A percentile compares a stretch with the other conserved stretches of the same genome.
Evolutionary conservation across 2,113 vertebrate genomes (phyloP).

Genomic region (Nerophis lumbriciformis): DNA sequence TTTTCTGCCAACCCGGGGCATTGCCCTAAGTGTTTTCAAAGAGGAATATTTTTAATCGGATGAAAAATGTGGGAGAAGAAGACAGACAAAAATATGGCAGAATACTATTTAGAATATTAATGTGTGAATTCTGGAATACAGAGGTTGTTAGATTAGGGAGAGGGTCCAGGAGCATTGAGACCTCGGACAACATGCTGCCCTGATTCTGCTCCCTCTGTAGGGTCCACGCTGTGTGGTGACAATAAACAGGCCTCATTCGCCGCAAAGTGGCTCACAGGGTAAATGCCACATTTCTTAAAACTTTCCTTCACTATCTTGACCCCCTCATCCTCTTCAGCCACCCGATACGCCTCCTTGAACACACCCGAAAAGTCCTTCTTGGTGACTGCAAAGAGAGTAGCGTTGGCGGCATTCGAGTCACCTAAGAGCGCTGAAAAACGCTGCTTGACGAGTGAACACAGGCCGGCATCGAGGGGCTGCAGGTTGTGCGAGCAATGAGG

Average conservation of each 20-base stretch:
- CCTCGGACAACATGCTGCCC: constrained; percentile 22
- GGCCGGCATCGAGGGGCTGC: constrained; percentile 51
- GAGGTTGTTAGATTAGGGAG: constrained; percentile 13
- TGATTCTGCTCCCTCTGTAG: constrained; percentile 18
- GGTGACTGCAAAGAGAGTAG: constrained; percentile 47
- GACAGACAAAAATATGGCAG: too few species aligned
- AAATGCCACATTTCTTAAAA: constrained; percentile 56
- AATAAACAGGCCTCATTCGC: constrained; percentile 29
- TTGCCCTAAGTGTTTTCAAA: too few species aligned
- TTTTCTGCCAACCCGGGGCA: too few species aligned
- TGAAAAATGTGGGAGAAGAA: too few species aligned
- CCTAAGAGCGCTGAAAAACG: constrained; percentile 41
- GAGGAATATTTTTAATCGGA: too few species aligned
- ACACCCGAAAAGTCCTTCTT: constrained; percentile 63
- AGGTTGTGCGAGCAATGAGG: constrained; percentile 60
- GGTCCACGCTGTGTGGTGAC: constrained; percentile 16
- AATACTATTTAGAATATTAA: too few species aligned
- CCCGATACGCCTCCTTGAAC: constrained; percentile 49
- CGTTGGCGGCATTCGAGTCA: constrained; percentile 17
- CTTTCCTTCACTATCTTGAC: constrained; percentile 50
- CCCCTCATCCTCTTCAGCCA: constrained; percentile 51
- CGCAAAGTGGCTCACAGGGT: constrained; percentile 42
- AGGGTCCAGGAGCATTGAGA: constrained; percentile 27
- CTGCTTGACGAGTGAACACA: constrained; percentile 53
- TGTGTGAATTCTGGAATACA: too few species aligned